Evolutionary conservation across 2,888 invertebrate genomes (phyloP).

Genomic region (Choristoneura rosaceana): DNA sequence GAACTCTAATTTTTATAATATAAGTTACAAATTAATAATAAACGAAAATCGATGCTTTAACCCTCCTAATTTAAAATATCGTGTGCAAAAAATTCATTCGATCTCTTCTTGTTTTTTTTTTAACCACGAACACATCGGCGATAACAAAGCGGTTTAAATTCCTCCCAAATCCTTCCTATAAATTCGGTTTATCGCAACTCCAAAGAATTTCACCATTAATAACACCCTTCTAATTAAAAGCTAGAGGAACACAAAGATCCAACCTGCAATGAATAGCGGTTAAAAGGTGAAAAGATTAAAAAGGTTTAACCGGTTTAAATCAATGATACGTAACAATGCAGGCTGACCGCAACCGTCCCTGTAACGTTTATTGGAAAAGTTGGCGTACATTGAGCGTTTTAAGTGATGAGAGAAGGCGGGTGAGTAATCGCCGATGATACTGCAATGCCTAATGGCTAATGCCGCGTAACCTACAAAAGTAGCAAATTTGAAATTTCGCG

Average conservation of each 20-base stretch:
- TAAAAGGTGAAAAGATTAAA: conserved; percentile 65
- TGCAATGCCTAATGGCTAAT: too few relatives aligned
- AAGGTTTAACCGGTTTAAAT: conserved; percentile 61
- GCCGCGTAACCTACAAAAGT: too few relatives aligned
- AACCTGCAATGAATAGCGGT: conserved; percentile 29
- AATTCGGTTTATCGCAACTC: conserved; percentile 8
- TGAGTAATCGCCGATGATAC: too few relatives aligned
- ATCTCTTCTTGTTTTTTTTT: too few relatives aligned
- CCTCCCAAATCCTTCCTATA: conserved; percentile 14
- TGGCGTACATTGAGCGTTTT: conserved; percentile 51
- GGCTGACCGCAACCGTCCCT: conserved; percentile 65
- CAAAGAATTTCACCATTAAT: conserved; percentile 31
- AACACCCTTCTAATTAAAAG: conserved; percentile 33
- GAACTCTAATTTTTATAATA: too few relatives aligned
- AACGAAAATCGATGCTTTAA: too few relatives aligned
- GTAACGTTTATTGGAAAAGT: conserved; percentile 83
- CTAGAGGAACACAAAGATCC: conserved; percentile 33
- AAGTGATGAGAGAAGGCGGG: conserved; percentile 47
- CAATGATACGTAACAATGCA: conserved; percentile 73
- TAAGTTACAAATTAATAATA: too few relatives aligned
- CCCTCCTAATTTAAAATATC: too few relatives aligned
- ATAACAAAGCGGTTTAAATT: neutral
- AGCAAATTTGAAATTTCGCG: too few relatives aligned
- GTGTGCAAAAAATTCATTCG: too few relatives aligned
- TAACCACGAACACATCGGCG: neutral